A percentile compares a stretch with the other conserved stretches of the same genome.
These are phyloP conservation scores for Clanis bilineata DNA, from an alignment of 2,888 invertebrate genomes.

Conservation along the genomic window DNA sequence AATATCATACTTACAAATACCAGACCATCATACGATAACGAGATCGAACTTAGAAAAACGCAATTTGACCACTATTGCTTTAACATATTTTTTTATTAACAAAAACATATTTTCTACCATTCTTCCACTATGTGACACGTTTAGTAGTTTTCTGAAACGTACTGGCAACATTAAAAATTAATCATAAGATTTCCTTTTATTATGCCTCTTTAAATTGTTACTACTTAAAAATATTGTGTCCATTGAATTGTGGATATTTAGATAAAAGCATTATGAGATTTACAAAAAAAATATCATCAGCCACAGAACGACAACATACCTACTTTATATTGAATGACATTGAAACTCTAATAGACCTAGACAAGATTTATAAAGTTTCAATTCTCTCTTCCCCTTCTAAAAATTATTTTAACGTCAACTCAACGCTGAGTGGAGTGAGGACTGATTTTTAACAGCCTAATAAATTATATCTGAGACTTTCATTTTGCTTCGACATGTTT, in stretches of 20 bases:
- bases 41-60: conserved; percentile 38
- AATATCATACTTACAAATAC: conserved; percentile 27
- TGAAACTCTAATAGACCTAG: too few species aligned
- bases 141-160: conserved; percentile 22
- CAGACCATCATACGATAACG: conserved; percentile 28
- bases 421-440: too few species aligned
- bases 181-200: conserved; percentile 7
- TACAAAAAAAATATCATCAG: neutral
- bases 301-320: too few species aligned
- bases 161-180: conserved; percentile 41
- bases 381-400: too few species aligned
- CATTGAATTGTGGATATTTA: neutral
- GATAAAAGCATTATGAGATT: neutral
- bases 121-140: conserved; percentile 36
- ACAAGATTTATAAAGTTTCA: too few species aligned
- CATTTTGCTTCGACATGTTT: too few species aligned
- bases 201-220: conserved; percentile 15
- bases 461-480: too few species aligned
- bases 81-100: neutral
- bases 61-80: conserved; percentile 12
- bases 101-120: conserved; percentile 10
- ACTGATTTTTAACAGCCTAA: too few species aligned
- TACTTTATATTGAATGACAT: too few species aligned
- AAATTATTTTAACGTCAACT: too few species aligned
- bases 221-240: conserved; percentile 10